Evolutionary conservation across 2,113 vertebrate species (phyloP).

Genomic region (Naja naja): DNA sequence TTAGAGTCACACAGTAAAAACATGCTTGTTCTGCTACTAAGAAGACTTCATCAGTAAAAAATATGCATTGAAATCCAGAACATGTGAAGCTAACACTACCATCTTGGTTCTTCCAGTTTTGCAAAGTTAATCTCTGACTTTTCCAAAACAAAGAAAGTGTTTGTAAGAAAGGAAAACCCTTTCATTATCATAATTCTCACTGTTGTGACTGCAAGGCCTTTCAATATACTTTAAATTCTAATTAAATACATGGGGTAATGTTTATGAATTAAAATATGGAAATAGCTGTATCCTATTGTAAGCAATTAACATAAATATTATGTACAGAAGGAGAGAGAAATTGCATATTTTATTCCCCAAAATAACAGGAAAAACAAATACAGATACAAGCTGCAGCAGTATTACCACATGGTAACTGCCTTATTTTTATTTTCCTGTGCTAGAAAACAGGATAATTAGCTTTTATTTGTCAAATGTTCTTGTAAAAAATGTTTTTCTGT

Average conservation of each 20-base stretch:
- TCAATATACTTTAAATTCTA: background rate
- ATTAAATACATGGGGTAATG: background rate
- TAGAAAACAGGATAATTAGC: slow-evolving; percentile 20
- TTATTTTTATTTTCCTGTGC: slow-evolving; percentile 10
- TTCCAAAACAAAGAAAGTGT: slow-evolving; percentile 19
- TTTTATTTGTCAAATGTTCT: slow-evolving; percentile 11
- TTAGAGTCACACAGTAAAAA: background rate
- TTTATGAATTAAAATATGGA: slow-evolving; percentile 2
- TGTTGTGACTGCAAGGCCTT: slow-evolving; percentile 2
- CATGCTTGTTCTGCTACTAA: background rate
- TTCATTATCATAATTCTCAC: slow-evolving; percentile 12
- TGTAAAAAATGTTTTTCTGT: background rate
- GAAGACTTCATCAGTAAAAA: background rate
- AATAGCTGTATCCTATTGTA: background rate
- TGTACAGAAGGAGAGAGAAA: slow-evolving; percentile 32
- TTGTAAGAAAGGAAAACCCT: background rate
- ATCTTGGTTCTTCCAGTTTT: slow-evolving; percentile 19
- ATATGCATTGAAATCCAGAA: slow-evolving; percentile 25
- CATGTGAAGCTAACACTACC: background rate
- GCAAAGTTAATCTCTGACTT: background rate
- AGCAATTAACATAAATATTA: background rate
- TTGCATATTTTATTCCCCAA: background rate
- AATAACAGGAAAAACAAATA: slow-evolving; percentile 26
- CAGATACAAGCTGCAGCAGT: background rate
- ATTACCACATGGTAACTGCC: background rate